phyloP scores from a whole-genome alignment of 2,113 vertebrate species.

The Cardinalis cardinalis region DNA sequence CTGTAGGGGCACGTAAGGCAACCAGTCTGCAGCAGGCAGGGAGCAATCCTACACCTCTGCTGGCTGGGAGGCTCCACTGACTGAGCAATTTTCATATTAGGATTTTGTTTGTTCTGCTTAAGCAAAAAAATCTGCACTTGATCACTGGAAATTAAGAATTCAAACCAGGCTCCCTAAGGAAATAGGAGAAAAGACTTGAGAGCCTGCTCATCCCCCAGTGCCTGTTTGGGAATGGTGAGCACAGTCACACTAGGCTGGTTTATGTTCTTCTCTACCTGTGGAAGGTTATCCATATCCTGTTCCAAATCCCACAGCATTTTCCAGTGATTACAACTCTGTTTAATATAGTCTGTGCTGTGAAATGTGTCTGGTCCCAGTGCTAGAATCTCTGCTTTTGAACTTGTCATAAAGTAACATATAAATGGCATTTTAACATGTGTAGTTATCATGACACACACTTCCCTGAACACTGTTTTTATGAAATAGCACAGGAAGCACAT shows the following conservation, averaged over 20 bases:
- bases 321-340: not conserved
- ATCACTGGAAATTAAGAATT: slow-evolving; percentile 32
- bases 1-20: slow-evolving; percentile 38
- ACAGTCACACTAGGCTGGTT: not conserved
- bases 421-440: not conserved
- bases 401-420: not conserved
- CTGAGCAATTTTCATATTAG: not conserved
- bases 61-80: not conserved
- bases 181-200: not conserved
- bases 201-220: not conserved
- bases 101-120: slow-evolving; percentile 18
- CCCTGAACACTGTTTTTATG: not conserved
- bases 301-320: not conserved
- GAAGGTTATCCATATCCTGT: not conserved
- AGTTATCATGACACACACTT: not conserved
- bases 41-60: slow-evolving; percentile 6
- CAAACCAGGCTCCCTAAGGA: not conserved
- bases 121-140: not conserved
- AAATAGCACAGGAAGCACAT: not conserved
- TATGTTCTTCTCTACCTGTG: not conserved
- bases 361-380: not conserved
- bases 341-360: not conserved
- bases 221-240: not conserved
- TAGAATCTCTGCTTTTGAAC: not conserved
- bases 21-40: not conserved